These are phyloP conservation scores for Thyatira batis DNA, from an alignment of 2,888 invertebrate genomes.

Conservation along the genomic window DNA sequence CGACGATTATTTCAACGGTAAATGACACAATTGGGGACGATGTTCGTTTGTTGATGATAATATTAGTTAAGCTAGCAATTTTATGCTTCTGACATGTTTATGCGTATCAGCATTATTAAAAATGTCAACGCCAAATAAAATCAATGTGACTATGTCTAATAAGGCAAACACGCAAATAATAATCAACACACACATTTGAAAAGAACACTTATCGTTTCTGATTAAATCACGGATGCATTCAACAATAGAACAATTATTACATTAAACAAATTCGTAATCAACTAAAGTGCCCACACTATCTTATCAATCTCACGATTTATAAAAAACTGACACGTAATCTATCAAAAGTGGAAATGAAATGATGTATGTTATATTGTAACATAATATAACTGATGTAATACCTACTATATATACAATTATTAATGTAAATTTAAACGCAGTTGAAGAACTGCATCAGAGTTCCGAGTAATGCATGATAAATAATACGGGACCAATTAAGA, in stretches of 20 bases:
- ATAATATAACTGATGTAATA: background rate
- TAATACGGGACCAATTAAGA: background rate
- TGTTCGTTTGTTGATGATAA: background rate
- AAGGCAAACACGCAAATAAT: background rate
- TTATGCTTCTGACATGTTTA: background rate
- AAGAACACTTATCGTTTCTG: constrained; percentile 2
- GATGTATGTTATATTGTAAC: background rate
- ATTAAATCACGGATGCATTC: constrained; percentile 8
- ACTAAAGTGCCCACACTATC: constrained; percentile 13
- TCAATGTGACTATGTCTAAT: background rate
- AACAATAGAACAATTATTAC: constrained; percentile 27
- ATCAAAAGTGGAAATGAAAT: constrained; percentile 1
- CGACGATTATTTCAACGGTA: background rate
- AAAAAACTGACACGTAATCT: constrained; percentile 13
- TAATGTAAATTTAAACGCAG: background rate
- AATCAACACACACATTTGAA: background rate
- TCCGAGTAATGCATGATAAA: background rate
- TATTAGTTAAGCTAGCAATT: background rate
- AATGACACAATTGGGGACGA: background rate
- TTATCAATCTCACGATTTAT: constrained; percentile 22
- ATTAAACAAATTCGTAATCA: constrained; percentile 21
- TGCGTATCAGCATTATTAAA: background rate
- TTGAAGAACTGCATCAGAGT: background rate
- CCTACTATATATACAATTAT: background rate
- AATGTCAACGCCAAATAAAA: background rate